phyloP scores from a whole-genome alignment of 2,797 vertebrate species.

The Stomatorhinus walkeri region DNA sequence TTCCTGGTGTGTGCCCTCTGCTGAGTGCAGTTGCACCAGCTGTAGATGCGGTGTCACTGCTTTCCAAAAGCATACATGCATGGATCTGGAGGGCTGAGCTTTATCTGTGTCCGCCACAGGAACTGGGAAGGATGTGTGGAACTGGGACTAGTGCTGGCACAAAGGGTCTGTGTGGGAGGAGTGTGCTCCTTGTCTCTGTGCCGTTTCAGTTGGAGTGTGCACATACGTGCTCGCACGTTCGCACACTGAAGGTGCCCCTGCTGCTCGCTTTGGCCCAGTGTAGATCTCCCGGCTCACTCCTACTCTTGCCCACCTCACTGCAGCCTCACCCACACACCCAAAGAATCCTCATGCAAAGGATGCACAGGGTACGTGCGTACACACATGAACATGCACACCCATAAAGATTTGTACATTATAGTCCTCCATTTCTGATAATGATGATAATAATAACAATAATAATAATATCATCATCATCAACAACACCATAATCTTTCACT shows the following conservation, averaged over 20 bases:
- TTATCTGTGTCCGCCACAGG: neutral
- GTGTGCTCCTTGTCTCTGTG: conserved; percentile 13
- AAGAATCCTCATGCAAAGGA: neutral
- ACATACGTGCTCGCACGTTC: conserved; percentile 11
- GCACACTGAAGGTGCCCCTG: conserved; percentile 4
- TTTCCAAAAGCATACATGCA: neutral
- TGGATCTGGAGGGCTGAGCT: neutral
- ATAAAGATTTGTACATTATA: neutral
- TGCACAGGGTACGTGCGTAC: neutral
- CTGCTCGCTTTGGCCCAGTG: conserved; percentile 16
- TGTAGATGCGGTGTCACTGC: neutral
- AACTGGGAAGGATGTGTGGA: conserved; percentile 18
- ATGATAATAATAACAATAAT: neutral
- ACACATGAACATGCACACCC: neutral
- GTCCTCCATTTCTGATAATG: neutral
- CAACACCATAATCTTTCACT: neutral
- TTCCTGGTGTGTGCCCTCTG: neutral
- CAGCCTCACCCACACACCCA: conserved; percentile 17
- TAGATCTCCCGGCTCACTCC: conserved; percentile 22
- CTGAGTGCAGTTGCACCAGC: neutral
- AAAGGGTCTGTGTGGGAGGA: conserved; percentile 25
- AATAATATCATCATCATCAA: neutral
- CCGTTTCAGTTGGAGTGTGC: conserved; percentile 17
- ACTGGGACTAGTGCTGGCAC: conserved; percentile 14
- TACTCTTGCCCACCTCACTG: conserved; percentile 13